Conservation (phyloP, 2,113 vertebrate species). For the Rhabdornis inornatus region DNA sequence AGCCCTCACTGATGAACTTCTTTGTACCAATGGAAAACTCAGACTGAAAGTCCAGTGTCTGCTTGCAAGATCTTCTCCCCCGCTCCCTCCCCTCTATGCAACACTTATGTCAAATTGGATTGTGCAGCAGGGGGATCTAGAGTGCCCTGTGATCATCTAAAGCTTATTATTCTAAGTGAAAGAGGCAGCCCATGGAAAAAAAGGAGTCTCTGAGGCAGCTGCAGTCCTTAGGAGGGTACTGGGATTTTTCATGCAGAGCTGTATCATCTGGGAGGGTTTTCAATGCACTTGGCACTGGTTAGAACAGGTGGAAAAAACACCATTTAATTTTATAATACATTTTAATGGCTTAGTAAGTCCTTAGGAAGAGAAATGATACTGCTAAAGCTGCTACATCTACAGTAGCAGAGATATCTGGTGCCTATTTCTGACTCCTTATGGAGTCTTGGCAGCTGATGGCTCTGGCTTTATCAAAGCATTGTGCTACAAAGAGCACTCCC, state of each 20-base stretch:
- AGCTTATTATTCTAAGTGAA: constrained; percentile 56
- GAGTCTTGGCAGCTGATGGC: constrained; percentile 44
- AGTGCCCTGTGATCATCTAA: constrained; percentile 34
- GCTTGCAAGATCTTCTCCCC: not conserved
- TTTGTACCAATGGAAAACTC: not conserved
- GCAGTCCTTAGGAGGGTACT: not conserved
- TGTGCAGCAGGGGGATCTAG: not conserved
- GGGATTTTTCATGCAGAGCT: not conserved
- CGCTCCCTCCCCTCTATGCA: not conserved
- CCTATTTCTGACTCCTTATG: constrained; percentile 30
- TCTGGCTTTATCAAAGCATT: constrained; percentile 38
- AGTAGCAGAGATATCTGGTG: not conserved
- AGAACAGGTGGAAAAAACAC: constrained; percentile 34
- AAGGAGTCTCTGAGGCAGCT: not conserved
- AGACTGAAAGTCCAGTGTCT: not conserved
- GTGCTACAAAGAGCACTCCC: constrained; percentile 35
- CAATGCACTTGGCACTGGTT: not conserved
- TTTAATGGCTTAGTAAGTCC: not conserved
- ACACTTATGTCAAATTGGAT: constrained; percentile 32
- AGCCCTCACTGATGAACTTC: not conserved
- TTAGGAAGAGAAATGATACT: constrained; percentile 6
- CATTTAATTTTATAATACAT: constrained; percentile 45
- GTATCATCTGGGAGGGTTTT: not conserved
- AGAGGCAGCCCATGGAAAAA: not conserved
- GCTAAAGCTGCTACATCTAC: constrained; percentile 1